Conservation (phyloP, 2,113 vertebrate species). For the Sclerurus mexicanus region DNA sequence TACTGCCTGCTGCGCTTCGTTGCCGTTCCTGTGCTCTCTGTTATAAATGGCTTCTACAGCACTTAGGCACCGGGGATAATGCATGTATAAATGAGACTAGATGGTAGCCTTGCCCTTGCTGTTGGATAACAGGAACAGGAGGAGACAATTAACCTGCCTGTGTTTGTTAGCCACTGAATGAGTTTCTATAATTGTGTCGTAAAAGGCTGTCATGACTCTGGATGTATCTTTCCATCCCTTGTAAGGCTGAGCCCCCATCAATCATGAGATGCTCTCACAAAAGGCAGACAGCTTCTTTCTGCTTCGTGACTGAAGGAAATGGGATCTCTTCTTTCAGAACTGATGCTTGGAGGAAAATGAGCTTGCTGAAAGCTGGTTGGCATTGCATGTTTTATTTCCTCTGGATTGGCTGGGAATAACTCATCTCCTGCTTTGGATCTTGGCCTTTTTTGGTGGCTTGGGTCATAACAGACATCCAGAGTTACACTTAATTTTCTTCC, state of each 20-base stretch:
- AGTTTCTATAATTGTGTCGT: not conserved
- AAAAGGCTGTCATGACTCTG: not conserved
- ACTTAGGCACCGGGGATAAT: not conserved
- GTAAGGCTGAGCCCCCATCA: not conserved
- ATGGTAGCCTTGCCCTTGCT: not conserved
- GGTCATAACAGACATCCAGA: not conserved
- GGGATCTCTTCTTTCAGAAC: not conserved
- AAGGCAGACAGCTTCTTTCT: not conserved
- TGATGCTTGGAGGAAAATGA: not conserved
- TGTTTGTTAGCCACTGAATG: not conserved
- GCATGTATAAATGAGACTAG: not conserved
- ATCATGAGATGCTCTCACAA: not conserved
- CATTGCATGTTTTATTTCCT: not conserved
- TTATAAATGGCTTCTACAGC: not conserved
- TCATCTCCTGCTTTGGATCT: not conserved
- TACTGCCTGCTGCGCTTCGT: not conserved
- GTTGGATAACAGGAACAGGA: not conserved
- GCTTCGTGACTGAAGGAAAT: not conserved
- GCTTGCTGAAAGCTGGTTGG: not conserved
- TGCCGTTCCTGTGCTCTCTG: not conserved
- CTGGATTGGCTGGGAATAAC: not conserved
- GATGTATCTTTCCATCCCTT: not conserved
- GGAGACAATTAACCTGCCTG: not conserved
- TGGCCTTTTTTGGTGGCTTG: not conserved
- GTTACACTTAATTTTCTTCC: not conserved